phyloP scores from a whole-genome alignment of 2,113 vertebrate species.

The Coptodon rendalli region DNA sequence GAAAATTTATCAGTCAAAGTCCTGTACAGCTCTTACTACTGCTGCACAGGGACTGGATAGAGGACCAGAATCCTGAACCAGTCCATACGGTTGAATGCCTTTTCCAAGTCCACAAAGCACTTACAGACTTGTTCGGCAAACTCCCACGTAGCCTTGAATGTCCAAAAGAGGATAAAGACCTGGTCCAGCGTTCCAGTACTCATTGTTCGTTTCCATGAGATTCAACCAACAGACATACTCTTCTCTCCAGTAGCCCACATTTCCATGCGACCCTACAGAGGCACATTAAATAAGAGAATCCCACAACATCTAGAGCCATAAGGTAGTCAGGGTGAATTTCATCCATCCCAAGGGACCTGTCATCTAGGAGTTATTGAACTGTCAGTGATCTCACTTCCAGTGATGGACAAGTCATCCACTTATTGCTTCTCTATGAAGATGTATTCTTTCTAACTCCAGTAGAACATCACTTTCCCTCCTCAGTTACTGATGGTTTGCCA shows the following conservation, averaged over 20 bases:
- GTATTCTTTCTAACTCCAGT: background rate
- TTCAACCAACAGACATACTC: background rate
- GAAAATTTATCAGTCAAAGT: background rate
- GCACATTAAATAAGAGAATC: background rate
- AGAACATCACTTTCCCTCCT: background rate
- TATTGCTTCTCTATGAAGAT: background rate
- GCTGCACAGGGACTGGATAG: background rate
- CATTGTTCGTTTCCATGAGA: background rate
- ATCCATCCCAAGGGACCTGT: background rate
- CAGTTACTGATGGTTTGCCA: background rate
- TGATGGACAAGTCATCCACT: background rate
- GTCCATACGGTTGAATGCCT: background rate
- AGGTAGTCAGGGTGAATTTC: background rate
- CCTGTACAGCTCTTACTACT: background rate
- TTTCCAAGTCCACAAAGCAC: fast-evolving
- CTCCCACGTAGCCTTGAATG: fast-evolving
- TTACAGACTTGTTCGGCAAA: background rate
- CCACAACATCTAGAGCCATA: background rate
- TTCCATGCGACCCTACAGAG: background rate
- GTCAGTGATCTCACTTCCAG: background rate
- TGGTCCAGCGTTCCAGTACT: background rate
- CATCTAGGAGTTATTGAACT: background rate
- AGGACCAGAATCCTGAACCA: background rate
- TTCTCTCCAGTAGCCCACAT: background rate
- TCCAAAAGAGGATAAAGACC: background rate